Base-by-base conservation (phyloP, 2,888 invertebrate species). In the Luperina testacea region DNA sequence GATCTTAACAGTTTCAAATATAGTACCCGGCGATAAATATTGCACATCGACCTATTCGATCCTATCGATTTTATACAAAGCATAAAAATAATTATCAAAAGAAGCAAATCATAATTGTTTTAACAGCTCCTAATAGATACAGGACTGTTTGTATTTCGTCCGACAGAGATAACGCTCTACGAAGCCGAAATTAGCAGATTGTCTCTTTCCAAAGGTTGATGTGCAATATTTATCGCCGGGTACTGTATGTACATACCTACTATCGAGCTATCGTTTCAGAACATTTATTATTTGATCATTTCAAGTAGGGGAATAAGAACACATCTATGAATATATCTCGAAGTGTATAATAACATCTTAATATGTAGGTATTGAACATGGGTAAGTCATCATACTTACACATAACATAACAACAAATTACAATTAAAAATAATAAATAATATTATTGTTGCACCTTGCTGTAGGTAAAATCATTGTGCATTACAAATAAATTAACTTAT, bases 401-500 rank as follows among this genome's bases (percentile, higher is more conserved):
- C 11, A 20, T 20, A 48, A 24, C 27, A 42, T 63, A 63, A 42
- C n/a, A n/a, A n/a, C 4, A 27, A 53, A 59, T 32, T 69, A 51
- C n/a, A 51, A 32, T n/a, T 64, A 38, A 45, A 51, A 63, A 63
- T 45, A 53, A 74, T 20, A 51, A 63, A 63, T 45, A 53, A 74
- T 20, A 74, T n/a, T 20, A 57, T 64, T 79, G 17, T 24, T 81
- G 15, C 51, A 53, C 7, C 27, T 61, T 80, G 7, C 17, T 76
- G 38, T n/a, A 61, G 7, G 61, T 42, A 27, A 61, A 42, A 15
- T 48, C 17, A 67, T 17, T 61, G 24, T 3, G 24, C 24, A 59
- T 51, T 42, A 45, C 72, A n/a, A 53, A 24, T 24, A 53, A 78
- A 65, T 79, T 82, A 79, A 75, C 95, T 96, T 87, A 99, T 99